Percentiles rank a stretch among this genome's conserved stretches.
Conservation (phyloP, 2,113 vertebrate species). For the Craseonycteris thonglongyai region DNA sequence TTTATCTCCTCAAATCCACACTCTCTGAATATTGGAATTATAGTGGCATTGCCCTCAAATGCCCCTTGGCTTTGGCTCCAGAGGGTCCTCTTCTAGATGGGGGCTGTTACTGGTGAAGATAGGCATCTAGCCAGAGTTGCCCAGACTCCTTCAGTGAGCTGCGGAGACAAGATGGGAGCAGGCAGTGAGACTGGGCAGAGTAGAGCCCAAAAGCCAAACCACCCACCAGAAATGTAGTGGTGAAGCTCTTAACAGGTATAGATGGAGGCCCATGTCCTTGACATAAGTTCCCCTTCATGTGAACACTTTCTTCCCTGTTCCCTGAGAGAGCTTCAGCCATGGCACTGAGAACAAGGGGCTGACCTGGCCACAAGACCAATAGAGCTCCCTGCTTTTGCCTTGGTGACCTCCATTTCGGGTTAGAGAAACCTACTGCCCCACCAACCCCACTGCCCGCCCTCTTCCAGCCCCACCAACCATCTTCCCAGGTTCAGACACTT, state of each 20-base stretch:
- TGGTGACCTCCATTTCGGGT: not conserved
- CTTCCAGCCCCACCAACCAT: not conserved
- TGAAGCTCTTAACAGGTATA: not conserved
- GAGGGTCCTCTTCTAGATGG: not conserved
- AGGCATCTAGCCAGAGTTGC: slow-evolving; percentile 86
- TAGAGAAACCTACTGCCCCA: too few species aligned
- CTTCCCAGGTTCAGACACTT: slow-evolving; percentile 51
- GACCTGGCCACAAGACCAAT: not conserved
- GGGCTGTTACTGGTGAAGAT: slow-evolving; percentile 30
- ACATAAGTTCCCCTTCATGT: not conserved
- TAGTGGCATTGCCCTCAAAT: slow-evolving; percentile 14
- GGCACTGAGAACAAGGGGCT: not conserved
- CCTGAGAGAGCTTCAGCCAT: not conserved
- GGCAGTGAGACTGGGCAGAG: fast-evolving
- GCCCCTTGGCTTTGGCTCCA: not conserved
- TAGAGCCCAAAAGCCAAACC: fast-evolving
- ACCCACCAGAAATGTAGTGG: not conserved
- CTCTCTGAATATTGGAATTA: not conserved
- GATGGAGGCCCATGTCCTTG: not conserved
- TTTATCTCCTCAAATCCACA: not conserved
- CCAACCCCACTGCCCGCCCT: not conserved
- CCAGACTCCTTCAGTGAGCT: slow-evolving; percentile 87
- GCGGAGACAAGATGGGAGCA: slow-evolving; percentile 28
- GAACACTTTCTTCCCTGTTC: too few species aligned
- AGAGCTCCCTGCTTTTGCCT: not conserved